Evolutionary conservation across 1,140 invertebrate genomes (phyloP), one percentile per base, ranked within the genome.

Genomic region (Zaprionus lachaisei): DNA sequence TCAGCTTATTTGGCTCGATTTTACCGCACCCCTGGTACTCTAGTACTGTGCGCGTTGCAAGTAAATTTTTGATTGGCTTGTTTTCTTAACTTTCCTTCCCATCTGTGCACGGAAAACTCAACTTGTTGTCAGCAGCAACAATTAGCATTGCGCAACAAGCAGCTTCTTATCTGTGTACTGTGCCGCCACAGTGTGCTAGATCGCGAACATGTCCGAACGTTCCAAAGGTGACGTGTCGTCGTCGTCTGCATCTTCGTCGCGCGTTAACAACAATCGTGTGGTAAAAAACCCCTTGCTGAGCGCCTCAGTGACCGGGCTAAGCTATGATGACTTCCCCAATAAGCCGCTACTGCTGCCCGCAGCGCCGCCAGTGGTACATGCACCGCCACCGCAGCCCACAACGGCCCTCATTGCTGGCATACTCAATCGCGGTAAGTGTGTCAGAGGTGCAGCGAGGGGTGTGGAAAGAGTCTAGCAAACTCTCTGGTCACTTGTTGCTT

Each of bases 161-260:
- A 37, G 31, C 60, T 17, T 15, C 22, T 51, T 49, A 15, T 28
- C 22, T 31, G 38, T 64, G 44, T 31, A 54, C 60, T 41, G 26
- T 20, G 49, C 20, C 22, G n/a, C 31, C 31, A 34, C 31, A 34
- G 9, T 24, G 17, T 69, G 71, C 49, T 1, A 7, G 26, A 22
- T 31, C 65, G 64, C 63, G 34, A 83, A 69, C 34, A 92, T 92
- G 91, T 91, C 91, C 49, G 91, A 92, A 75, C 87, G 85, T 67
- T 90, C 84, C 56, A 92, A 92, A 91, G 91, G 84, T 92, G 91
- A 92, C 91, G 91, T 91, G 91, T 92, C 91, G 79, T 62, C 60
- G 41, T 47, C 54, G 14, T 61, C 57, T 15, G 24, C 54, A 15
- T 51, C 63, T n/a, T 47, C 65, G 47, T 65, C 72, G 72, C 77